These are phyloP conservation scores for Hydra vulgaris DNA, from an alignment of 30 jellyfish, hydroid and myxozoan species.

Conservation along the genomic window DNA sequence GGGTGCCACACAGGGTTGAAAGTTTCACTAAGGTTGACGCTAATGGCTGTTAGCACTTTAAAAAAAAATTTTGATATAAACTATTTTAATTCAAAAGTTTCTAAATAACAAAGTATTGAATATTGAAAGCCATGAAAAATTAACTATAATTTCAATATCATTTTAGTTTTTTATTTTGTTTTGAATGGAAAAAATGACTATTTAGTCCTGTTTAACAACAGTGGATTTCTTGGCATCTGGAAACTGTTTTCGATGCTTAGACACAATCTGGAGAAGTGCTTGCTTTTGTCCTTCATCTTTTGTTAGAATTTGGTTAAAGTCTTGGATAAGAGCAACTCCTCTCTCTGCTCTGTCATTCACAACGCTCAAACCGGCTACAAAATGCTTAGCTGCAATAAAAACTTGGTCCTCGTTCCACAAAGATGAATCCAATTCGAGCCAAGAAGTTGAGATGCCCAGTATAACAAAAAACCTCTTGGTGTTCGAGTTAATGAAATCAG, in stretches of 20 bases:
- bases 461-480: neutral
- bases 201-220: neutral
- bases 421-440: neutral
- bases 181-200: neutral
- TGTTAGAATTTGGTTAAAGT: too few species aligned
- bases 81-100: neutral
- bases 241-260: neutral
- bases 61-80: too few species aligned
- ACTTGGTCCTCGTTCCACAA: neutral
- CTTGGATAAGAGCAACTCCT: too few species aligned
- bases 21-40: neutral
- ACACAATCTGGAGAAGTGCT: neutral
- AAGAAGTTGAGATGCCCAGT: neutral
- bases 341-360: too few species aligned
- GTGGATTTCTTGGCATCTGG: neutral
- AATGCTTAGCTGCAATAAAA: neutral
- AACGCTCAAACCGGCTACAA: neutral
- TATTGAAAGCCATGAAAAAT: neutral
- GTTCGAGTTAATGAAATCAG: neutral
- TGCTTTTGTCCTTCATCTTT: neutral
- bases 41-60: neutral
- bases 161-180: neutral
- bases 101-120: neutral
- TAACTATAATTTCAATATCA: neutral
- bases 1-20: neutral